Percentiles rank a stretch among this genome's conserved stretches.
Evolutionary conservation across 2,888 invertebrate genomes (phyloP).

Genomic region (Selenia dentaria): DNA sequence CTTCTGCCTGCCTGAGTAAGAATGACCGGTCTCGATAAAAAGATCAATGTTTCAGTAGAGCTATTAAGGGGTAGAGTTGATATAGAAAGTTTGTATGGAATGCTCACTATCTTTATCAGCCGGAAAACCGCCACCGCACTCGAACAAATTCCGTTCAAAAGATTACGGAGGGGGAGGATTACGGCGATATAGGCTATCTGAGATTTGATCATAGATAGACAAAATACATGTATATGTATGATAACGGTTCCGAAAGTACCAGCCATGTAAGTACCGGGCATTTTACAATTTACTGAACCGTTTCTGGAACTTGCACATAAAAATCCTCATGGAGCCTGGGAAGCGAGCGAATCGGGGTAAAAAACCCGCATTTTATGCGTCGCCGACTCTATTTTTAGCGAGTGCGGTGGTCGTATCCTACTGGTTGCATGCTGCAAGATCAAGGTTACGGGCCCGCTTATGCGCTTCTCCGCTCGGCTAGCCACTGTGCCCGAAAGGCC

Average conservation of each 20-base stretch:
- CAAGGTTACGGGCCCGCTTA: constrained; percentile 70
- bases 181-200: constrained; percentile 2
- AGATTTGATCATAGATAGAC: constrained; percentile 12
- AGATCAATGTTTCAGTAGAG: not conserved
- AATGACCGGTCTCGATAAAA: constrained; percentile 12
- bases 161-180: constrained; percentile 19
- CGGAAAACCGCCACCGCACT: constrained; percentile 13
- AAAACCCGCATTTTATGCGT: constrained; percentile 72
- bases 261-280: constrained; percentile 38
- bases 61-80: not conserved
- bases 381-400: constrained; percentile 74
- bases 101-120: constrained; percentile 14
- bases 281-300: constrained; percentile 61
- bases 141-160: constrained; percentile 8
- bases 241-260: constrained; percentile 49
- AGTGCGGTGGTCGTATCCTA: constrained; percentile 70
- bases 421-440: constrained; percentile 74
- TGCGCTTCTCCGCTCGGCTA: constrained; percentile 64
- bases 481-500: constrained; percentile 49
- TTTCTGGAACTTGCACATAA: constrained; percentile 56
- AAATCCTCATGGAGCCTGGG: constrained; percentile 66
- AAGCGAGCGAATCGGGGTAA: constrained; percentile 65
- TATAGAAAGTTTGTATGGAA: constrained; percentile 3
- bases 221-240: constrained; percentile 30
- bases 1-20: not conserved